phyloP scores from a whole-genome alignment of 2,113 vertebrate genomes.

The Gallinago undulata region DNA sequence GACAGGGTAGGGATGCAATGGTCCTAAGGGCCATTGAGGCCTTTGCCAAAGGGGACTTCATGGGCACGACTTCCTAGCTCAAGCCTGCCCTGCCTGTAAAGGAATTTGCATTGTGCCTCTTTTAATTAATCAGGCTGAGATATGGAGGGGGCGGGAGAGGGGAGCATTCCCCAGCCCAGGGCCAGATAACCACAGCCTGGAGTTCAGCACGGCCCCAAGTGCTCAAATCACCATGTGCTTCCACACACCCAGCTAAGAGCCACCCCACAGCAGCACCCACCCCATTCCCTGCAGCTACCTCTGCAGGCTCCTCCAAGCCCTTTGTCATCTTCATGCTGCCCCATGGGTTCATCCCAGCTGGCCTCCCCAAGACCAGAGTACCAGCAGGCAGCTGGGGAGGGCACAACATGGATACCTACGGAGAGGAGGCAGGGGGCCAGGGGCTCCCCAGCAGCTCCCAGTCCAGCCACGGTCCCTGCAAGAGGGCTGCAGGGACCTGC shows the following conservation, averaged over 20 bases:
- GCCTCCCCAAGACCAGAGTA: not conserved
- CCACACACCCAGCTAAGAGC: not conserved
- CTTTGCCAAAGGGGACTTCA: not conserved
- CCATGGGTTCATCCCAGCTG: not conserved
- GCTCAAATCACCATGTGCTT: not conserved
- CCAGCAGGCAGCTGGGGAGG: not conserved
- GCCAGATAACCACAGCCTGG: not conserved
- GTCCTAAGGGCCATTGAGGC: not conserved
- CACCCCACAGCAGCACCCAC: not conserved
- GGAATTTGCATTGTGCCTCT: not conserved
- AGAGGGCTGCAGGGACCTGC: not conserved
- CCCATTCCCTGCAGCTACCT: not conserved
- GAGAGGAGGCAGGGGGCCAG: not conserved
- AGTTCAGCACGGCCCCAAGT: fast-evolving
- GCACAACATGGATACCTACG: fast-evolving
- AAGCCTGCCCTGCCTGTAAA: not conserved
- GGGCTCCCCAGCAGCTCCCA: not conserved
- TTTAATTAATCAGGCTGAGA: not conserved
- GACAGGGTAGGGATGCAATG: not conserved
- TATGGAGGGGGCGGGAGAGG: not conserved
- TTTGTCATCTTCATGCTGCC: not conserved
- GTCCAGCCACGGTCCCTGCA: fast-evolving
- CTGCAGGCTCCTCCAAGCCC: not conserved
- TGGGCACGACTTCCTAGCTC: not conserved
- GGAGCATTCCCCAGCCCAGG: not conserved